Percentiles rank a stretch among this genome's conserved stretches.
phyloP scores from a whole-genome alignment of 2,888 invertebrate species.

The Macaria liturata region DNA sequence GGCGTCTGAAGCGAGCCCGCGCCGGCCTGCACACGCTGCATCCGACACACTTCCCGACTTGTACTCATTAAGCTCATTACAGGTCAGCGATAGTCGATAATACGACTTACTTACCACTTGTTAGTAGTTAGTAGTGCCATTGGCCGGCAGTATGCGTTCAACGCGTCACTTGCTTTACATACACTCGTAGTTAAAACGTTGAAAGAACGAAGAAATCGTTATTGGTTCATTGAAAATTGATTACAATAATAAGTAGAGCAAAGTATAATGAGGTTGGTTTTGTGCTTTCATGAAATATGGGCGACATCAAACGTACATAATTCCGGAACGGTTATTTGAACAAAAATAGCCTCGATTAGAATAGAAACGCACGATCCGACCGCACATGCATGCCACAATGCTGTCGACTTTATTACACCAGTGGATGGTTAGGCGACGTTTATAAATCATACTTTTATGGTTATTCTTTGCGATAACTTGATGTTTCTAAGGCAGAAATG shows the following conservation, averaged over 20 bases:
- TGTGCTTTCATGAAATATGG: slow-evolving; percentile 5
- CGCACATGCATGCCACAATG: slow-evolving; percentile 57
- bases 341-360: slow-evolving; percentile 49
- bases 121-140: too few species aligned
- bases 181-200: too few species aligned
- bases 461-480: slow-evolving; percentile 66
- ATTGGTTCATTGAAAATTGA: too few species aligned
- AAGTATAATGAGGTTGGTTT: neutral
- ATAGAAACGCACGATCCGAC: slow-evolving; percentile 51
- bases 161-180: too few species aligned
- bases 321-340: slow-evolving; percentile 24
- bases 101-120: neutral
- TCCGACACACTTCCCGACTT: slow-evolving; percentile 63
- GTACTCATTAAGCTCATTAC: slow-evolving; percentile 62
- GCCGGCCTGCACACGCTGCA: slow-evolving; percentile 56
- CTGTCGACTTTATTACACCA: slow-evolving; percentile 64
- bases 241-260: too few species aligned
- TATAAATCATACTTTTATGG: slow-evolving; percentile 77
- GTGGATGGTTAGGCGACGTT: slow-evolving; percentile 63
- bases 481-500: slow-evolving; percentile 46
- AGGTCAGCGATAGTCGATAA: slow-evolving; percentile 41
- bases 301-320: neutral
- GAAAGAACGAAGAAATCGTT: too few species aligned
- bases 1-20: slow-evolving; percentile 49
- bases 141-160: neutral